Evolutionary conservation across 2,888 invertebrate genomes (phyloP).

Genomic region (Holacanthella duospinosa): DNA sequence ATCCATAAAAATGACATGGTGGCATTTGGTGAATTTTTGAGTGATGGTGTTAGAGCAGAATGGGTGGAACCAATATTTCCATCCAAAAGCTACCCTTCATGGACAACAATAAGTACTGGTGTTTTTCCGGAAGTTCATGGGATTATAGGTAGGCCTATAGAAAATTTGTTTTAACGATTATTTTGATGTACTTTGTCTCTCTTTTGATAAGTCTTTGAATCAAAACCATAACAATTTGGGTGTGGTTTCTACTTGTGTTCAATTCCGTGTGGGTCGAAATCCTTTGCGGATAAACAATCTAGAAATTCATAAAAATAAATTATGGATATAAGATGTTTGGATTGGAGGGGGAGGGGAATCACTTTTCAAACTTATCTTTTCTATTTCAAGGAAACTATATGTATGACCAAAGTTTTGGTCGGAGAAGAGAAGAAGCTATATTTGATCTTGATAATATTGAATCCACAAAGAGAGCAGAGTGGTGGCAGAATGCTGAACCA

Average conservation of each 20-base stretch:
- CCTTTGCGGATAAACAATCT: no score
- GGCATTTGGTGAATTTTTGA: conserved; percentile 35
- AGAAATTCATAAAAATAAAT: no score
- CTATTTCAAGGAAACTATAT: conserved; percentile 42
- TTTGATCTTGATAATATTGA: conserved; percentile 24
- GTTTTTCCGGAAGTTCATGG: conserved; percentile 41
- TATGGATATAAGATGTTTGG: no score
- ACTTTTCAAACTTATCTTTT: no score
- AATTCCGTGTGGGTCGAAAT: no score
- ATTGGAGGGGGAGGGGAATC: no score
- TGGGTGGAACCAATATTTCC: conserved; percentile 39
- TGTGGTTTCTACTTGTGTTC: no score
- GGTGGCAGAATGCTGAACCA: conserved; percentile 39
- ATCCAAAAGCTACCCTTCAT: conserved; percentile 38
- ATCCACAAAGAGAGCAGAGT: conserved; percentile 9
- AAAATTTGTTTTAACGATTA: no score
- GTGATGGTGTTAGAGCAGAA: conserved; percentile 38
- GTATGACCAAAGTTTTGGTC: conserved; percentile 40
- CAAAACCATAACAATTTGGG: no score
- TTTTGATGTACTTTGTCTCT: background rate
- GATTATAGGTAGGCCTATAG: conserved; percentile 39
- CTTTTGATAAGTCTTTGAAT: no score
- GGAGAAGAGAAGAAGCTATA: conserved; percentile 33
- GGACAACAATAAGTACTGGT: conserved; percentile 39
- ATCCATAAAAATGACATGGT: conserved; percentile 30